Percentiles rank a stretch among this genome's conserved stretches.
Conservation (phyloP, 2,797 vertebrate species). For the Rhabdomys pumilio region DNA sequence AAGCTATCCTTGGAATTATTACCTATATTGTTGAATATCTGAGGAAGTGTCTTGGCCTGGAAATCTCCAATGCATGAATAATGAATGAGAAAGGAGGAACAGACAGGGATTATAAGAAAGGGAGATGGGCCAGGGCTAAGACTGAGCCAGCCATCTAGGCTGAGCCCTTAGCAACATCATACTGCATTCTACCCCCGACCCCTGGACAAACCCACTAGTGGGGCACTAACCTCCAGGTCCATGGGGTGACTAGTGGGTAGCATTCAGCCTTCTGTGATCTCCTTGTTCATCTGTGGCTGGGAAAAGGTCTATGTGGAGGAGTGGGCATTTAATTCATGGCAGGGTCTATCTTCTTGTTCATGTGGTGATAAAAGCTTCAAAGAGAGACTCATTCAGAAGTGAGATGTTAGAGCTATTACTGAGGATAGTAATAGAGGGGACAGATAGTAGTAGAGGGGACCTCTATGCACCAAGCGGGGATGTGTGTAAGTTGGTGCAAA, state of each 20-base stretch:
- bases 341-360: not conserved
- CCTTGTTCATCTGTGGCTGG: not conserved
- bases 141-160: not conserved
- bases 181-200: not conserved
- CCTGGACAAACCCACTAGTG: not conserved
- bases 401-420: not conserved
- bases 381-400: not conserved
- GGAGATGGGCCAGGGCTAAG: not conserved
- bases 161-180: not conserved
- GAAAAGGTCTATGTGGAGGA: not conserved
- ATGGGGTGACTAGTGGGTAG: not conserved
- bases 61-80: not conserved
- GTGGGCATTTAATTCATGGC: not conserved
- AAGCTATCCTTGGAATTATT: not conserved
- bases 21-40: not conserved
- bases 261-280: not conserved
- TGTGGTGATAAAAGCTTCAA: not conserved
- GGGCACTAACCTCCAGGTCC: not conserved
- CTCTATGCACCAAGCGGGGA: not conserved
- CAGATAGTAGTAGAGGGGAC: not conserved
- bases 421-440: not conserved
- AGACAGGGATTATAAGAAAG: not conserved
- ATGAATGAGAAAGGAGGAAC: not conserved
- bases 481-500: not conserved
- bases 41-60: not conserved